These are phyloP conservation scores for Drosophila sucinea DNA, from an alignment of 1,140 invertebrate species.

Conservation along the genomic window DNA sequence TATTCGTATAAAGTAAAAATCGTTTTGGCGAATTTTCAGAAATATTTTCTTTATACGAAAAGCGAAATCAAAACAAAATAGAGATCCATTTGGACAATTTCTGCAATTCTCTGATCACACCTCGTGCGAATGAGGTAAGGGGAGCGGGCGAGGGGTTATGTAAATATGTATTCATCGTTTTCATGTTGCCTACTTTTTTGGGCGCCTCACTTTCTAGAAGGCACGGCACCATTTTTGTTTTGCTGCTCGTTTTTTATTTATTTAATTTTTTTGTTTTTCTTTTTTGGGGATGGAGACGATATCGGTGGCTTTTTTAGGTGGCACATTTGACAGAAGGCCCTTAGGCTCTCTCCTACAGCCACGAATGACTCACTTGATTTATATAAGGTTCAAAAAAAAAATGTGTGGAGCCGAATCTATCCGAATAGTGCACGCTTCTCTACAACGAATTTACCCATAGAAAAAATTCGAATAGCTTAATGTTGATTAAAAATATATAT, in stretches of 20 bases:
- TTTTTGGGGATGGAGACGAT: slow-evolving; percentile 49
- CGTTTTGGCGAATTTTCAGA: neutral
- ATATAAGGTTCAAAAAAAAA: neutral
- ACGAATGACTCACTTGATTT: slow-evolving; percentile 35
- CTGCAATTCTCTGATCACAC: neutral
- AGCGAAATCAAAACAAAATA: too few relatives aligned
- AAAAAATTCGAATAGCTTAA: too few relatives aligned
- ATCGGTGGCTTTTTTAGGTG: slow-evolving; percentile 36
- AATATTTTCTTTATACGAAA: too few relatives aligned
- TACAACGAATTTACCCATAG: too few relatives aligned
- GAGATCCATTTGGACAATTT: neutral
- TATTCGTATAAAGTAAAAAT: neutral
- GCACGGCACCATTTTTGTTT: slow-evolving; percentile 11
- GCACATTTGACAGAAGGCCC: slow-evolving; percentile 50
- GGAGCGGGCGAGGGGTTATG: neutral
- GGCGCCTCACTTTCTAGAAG: slow-evolving; percentile 29
- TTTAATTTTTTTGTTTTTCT: slow-evolving; percentile 4
- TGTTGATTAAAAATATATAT: too few relatives aligned
- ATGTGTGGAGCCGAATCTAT: neutral
- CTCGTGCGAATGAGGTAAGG: neutral
- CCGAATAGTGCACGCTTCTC: neutral
- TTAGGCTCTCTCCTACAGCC: slow-evolving; percentile 30
- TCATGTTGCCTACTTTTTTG: slow-evolving; percentile 43
- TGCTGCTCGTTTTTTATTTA: slow-evolving; percentile 8
- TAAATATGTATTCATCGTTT: slow-evolving; percentile 4